These are phyloP conservation scores for Turnix velox DNA, from an alignment of 2,113 vertebrate genomes.

Conservation along the genomic window DNA sequence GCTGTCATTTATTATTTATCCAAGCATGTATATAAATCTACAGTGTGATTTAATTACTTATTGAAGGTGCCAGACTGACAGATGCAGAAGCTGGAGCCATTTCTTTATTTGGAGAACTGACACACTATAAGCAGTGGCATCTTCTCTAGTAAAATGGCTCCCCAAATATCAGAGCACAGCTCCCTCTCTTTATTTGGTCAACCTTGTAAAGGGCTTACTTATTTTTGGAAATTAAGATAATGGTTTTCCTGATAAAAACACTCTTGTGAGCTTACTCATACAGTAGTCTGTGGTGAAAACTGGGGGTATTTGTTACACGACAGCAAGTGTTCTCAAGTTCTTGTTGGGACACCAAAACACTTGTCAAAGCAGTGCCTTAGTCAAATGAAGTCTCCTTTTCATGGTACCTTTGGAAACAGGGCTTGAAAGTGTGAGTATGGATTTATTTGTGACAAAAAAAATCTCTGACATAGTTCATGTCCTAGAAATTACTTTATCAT, in stretches of 20 bases:
- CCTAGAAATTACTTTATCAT: background rate
- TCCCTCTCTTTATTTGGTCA: background rate
- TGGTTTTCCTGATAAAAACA: background rate
- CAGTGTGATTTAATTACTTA: constrained; percentile 28
- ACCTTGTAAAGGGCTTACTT: background rate
- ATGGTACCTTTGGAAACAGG: background rate
- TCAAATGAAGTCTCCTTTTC: background rate
- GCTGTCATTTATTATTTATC: constrained; percentile 51
- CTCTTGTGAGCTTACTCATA: background rate
- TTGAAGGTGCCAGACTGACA: constrained; percentile 48
- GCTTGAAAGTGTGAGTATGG: background rate
- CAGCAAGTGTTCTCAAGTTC: background rate
- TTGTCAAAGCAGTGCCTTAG: background rate
- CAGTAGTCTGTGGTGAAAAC: background rate
- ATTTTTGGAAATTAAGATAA: background rate
- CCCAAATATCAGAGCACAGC: background rate
- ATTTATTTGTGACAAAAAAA: background rate
- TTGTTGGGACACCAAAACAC: background rate
- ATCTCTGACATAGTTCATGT: background rate
- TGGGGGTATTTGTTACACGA: background rate
- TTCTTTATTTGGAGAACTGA: background rate
- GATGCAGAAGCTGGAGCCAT: constrained; percentile 5
- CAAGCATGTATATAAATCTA: background rate
- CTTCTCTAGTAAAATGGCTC: background rate
- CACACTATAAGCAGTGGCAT: background rate